Base-by-base conservation (phyloP, 37 sponge, comb jelly and placozoan genomes). In the Geodia barretti region DNA sequence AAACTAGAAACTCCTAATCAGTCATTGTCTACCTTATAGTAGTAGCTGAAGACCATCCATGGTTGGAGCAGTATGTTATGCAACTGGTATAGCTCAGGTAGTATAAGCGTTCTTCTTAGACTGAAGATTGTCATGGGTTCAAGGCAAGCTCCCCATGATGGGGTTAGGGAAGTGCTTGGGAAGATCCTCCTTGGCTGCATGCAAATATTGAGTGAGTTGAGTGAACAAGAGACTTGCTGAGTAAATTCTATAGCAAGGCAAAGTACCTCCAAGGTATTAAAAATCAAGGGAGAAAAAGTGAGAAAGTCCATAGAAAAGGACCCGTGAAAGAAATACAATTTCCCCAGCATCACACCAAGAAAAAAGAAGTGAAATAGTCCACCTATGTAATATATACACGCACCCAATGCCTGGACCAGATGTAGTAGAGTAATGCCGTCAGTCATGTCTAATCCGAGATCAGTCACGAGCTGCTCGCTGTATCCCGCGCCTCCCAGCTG, bases 391-490 rank as follows among this genome's bases (percentile, higher is more conserved):
- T 5, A 34, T 30, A 1, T 19, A 58, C 26, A 54, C 76, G 76
- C 41, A 85, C 90, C 37, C 19, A 85, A 1, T 36, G 65, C 33
- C 23, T 85, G 86, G 23, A 85, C 77, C 60, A 84, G 65, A 60
- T 41, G 74, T 41, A 84, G 20, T 2, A 92, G 77, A 41, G 89
- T 88, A 43, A 78, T 82, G 59, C 89, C 86, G 77, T 92, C 86
- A 30, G 90, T 82, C 64, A 92, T 80, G 47, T 83, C 93, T n/a
- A 32, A 38, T 0, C 60, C 84, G 30, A 93, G 63, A 47, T 89
- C 78, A 28, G 79, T 83, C 41, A 90, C 71, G 25, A 78, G 63
- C 36, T 68, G 68, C 40, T 75, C 82, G 25, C 69, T 8, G 42
- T 86, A 58, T 1, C 86, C 85, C 2, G 42, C 62, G 24, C 72